These are phyloP conservation scores for Pterostichus niger DNA, from an alignment of 2,888 invertebrate species.

Conservation along the genomic window DNA sequence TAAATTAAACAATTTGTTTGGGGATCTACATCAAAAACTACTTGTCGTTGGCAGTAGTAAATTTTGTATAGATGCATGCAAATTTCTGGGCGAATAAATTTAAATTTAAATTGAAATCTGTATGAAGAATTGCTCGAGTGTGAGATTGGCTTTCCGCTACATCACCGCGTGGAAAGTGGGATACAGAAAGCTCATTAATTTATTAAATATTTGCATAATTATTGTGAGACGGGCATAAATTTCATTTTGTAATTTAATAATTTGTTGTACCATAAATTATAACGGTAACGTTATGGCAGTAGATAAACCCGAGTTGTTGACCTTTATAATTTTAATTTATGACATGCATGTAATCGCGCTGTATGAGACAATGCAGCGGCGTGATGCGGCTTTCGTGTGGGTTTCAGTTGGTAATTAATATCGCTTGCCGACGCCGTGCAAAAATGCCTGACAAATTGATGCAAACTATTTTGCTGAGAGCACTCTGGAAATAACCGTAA, in stretches of 20 bases:
- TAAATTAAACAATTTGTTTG: too few relatives aligned
- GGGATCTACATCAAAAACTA: neutral
- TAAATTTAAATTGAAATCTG: constrained; percentile 19
- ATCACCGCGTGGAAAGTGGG: constrained; percentile 53
- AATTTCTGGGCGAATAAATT: constrained; percentile 26
- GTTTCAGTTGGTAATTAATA: constrained; percentile 40
- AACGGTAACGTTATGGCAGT: constrained; percentile 65
- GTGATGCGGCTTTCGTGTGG: constrained; percentile 19
- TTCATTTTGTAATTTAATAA: constrained; percentile 66
- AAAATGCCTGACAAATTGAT: constrained; percentile 20
- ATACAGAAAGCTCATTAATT: constrained; percentile 64
- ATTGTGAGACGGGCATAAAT: constrained; percentile 66
- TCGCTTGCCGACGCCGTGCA: constrained; percentile 9
- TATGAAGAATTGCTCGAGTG: constrained; percentile 41
- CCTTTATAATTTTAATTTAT: constrained; percentile 67
- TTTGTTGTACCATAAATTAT: constrained; percentile 67
- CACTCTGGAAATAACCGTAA: constrained; percentile 13
- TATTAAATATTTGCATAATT: constrained; percentile 67
- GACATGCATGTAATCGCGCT: constrained; percentile 61
- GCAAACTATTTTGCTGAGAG: constrained; percentile 28
- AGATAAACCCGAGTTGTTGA: constrained; percentile 64
- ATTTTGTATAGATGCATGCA: constrained; percentile 11
- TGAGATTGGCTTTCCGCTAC: constrained; percentile 50
- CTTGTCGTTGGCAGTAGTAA: constrained; percentile 8
- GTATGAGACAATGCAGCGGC: constrained; percentile 59